Evolutionary conservation across 2,113 vertebrate species (phyloP).

Genomic region (Guaruba guarouba): DNA sequence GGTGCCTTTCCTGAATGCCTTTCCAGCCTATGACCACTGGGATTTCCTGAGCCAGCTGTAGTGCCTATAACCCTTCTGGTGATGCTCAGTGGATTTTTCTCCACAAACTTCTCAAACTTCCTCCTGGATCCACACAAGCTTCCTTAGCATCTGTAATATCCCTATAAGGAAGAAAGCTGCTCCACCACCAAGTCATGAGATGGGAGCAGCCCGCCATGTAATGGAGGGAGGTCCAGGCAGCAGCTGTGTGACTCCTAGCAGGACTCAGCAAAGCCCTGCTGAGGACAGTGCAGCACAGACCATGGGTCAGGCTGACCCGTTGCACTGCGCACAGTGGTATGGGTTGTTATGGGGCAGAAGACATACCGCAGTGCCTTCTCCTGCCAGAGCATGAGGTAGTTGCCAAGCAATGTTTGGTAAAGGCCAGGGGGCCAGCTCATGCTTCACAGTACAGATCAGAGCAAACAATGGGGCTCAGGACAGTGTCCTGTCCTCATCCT

Average conservation of each 20-base stretch:
- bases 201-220: fast-evolving
- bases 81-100: background rate
- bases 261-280: background rate
- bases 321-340: fast-evolving
- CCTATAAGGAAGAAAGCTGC: background rate
- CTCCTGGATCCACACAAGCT: background rate
- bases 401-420: fast-evolving
- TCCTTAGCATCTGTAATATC: background rate
- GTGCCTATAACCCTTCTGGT: background rate
- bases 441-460: background rate
- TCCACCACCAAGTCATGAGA: background rate
- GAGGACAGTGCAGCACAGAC: background rate
- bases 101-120: background rate
- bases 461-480: background rate
- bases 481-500: background rate
- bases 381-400: background rate
- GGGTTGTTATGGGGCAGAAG: background rate
- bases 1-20: background rate
- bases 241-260: background rate
- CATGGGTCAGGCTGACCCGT: background rate
- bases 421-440: background rate
- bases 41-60: background rate
- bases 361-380: fast-evolving
- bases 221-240: background rate
- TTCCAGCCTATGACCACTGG: background rate